These are phyloP conservation scores for Archilochus colubris DNA, from an alignment of 2,113 vertebrate species.

Conservation along the genomic window DNA sequence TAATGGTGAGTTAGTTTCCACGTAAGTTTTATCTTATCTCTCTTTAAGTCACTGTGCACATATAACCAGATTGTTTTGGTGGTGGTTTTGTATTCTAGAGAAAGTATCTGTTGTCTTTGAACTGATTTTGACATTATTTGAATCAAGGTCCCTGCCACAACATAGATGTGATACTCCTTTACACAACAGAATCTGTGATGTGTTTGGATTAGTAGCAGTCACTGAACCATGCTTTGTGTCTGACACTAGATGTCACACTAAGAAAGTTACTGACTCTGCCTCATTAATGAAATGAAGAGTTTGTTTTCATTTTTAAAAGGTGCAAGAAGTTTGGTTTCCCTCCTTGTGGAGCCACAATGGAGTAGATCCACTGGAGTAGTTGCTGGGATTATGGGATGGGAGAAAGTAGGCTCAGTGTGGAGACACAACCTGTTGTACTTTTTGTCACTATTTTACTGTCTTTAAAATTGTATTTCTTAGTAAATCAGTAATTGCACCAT, in stretches of 20 bases:
- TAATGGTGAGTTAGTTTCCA: not conserved
- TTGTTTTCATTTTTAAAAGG: not conserved
- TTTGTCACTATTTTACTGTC: not conserved
- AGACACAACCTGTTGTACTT: not conserved
- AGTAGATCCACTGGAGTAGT: not conserved
- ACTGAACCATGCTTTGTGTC: not conserved
- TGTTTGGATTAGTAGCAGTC: not conserved
- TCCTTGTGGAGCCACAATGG: not conserved
- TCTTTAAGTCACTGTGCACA: not conserved
- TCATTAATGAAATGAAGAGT: not conserved
- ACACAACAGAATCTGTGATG: not conserved
- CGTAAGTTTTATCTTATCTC: not conserved
- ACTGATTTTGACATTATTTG: not conserved
- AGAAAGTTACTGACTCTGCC: slow-evolving; percentile 44
- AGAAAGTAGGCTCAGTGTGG: not conserved
- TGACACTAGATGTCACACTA: slow-evolving; percentile 78
- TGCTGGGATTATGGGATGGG: not conserved
- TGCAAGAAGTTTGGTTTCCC: not conserved
- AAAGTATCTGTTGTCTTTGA: not conserved
- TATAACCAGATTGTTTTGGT: not conserved
- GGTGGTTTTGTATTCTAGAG: not conserved
- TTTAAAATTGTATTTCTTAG: not conserved
- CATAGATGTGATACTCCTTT: not conserved
- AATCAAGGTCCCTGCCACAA: not conserved
- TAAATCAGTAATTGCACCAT: not conserved